A percentile compares a stretch with the other conserved stretches of the same genome.
Evolutionary conservation across 2,113 vertebrate genomes (phyloP).

Genomic region (Lophius piscatorius): DNA sequence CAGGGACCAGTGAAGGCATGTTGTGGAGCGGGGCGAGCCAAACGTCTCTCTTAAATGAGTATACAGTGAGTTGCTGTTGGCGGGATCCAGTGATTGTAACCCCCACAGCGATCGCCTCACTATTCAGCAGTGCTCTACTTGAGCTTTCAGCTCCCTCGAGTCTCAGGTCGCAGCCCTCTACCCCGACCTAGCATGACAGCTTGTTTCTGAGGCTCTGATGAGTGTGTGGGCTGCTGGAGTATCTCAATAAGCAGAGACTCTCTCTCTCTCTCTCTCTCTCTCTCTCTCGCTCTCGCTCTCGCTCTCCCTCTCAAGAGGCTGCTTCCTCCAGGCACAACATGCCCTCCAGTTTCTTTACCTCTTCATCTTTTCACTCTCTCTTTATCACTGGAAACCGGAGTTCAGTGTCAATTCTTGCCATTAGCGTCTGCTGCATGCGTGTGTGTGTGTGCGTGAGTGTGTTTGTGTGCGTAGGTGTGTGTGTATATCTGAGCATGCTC

Average conservation of each 20-base stretch:
- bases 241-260: slow-evolving; percentile 28
- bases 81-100: slow-evolving; percentile 22
- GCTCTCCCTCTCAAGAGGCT: slow-evolving; percentile 8
- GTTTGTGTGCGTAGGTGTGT: slow-evolving; percentile 7
- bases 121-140: slow-evolving; percentile 31
- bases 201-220: slow-evolving; percentile 28
- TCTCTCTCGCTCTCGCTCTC: slow-evolving; percentile 23
- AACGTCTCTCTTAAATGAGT: slow-evolving; percentile 45
- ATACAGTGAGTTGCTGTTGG: slow-evolving; percentile 50
- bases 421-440: slow-evolving; percentile 42
- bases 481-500: slow-evolving; percentile 23
- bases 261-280: slow-evolving; percentile 22
- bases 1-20: slow-evolving; percentile 51
- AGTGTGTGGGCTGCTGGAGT: slow-evolving; percentile 31
- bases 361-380: slow-evolving; percentile 41
- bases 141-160: slow-evolving; percentile 36
- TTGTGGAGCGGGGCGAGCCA: slow-evolving; percentile 31
- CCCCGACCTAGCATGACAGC: slow-evolving; percentile 34
- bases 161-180: slow-evolving; percentile 34
- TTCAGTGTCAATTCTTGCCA: slow-evolving; percentile 60
- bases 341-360: slow-evolving; percentile 52
- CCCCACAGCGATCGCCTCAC: slow-evolving; percentile 36
- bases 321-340: slow-evolving; percentile 24
- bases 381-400: slow-evolving; percentile 67
- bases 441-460: slow-evolving; percentile 12